Conservation (phyloP, 2,888 invertebrate species). For the Scaeva pyrastri region DNA sequence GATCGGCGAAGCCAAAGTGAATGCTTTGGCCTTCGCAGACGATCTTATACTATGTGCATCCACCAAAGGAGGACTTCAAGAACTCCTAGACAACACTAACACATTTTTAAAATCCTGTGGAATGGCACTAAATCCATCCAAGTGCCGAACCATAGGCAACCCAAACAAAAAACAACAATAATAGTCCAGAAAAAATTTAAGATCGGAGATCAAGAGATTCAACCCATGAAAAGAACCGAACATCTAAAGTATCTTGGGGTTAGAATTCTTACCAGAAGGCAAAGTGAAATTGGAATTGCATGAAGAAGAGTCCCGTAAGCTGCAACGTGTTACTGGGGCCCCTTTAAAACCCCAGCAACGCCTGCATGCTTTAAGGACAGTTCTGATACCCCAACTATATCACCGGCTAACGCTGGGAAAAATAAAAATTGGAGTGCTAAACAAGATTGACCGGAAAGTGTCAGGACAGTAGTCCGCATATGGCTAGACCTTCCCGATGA, state of each 20-base stretch:
- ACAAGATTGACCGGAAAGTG: not conserved
- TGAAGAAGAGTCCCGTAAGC: not conserved
- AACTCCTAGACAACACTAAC: not conserved
- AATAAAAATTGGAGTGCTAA: not conserved
- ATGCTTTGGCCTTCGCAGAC: not conserved
- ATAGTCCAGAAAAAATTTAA: not conserved
- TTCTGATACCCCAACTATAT: not conserved
- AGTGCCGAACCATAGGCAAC: not conserved
- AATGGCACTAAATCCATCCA: not conserved
- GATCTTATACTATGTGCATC: not conserved
- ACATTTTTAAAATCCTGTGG: not conserved
- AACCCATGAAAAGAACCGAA: not conserved
- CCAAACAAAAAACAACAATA: not conserved
- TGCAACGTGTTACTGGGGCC: not conserved
- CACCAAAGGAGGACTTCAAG: not conserved
- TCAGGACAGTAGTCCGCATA: not conserved
- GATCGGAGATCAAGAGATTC: not conserved
- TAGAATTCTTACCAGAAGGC: not conserved
- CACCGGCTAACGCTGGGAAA: not conserved
- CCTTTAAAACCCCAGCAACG: constrained; percentile 2
- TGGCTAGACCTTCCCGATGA: not conserved
- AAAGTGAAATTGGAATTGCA: not conserved
- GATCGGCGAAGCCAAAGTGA: not conserved
- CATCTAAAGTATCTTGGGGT: not conserved
- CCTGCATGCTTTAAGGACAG: not conserved